Conservation (phyloP, 2,888 invertebrate species). For the Lepidochitona cinerea region DNA sequence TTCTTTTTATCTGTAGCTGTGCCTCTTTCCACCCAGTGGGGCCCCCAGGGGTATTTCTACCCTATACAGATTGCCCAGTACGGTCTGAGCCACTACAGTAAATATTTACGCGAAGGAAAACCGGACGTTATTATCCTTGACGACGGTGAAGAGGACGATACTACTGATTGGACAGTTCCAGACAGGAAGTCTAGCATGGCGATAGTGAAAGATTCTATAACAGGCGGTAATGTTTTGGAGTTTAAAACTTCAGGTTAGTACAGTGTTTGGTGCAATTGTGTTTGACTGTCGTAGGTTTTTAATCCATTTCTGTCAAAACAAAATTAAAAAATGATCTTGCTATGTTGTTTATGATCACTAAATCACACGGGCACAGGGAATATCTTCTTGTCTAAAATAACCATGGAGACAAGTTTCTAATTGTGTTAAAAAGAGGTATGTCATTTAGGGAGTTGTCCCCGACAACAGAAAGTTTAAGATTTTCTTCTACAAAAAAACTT, state of each 20-base stretch:
- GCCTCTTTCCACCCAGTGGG: constrained; percentile 80
- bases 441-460: too few species aligned
- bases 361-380: too few species aligned
- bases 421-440: too few species aligned
- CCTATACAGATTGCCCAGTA: constrained; percentile 99
- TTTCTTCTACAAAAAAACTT: too few species aligned
- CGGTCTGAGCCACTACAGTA: constrained; percentile 96
- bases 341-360: too few species aligned
- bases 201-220: constrained; percentile 59
- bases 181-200: constrained; percentile 75
- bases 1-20: constrained; percentile 69
- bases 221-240: constrained; percentile 74
- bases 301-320: too few species aligned
- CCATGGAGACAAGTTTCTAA: too few species aligned
- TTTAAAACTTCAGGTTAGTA: constrained; percentile 78
- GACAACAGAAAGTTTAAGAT: too few species aligned
- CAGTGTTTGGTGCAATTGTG: too few species aligned
- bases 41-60: constrained; percentile 94
- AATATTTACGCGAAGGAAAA: constrained; percentile 88
- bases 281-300: too few species aligned
- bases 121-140: constrained; percentile 83
- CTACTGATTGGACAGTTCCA: constrained; percentile 79
- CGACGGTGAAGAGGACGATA: constrained; percentile 77
- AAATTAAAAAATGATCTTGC: too few species aligned
- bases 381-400: too few species aligned